A percentile compares a stretch with the other conserved stretches of the same genome.
Evolutionary conservation across 1,140 invertebrate species (phyloP).

Genomic region (Dreissena rostriformis): DNA sequence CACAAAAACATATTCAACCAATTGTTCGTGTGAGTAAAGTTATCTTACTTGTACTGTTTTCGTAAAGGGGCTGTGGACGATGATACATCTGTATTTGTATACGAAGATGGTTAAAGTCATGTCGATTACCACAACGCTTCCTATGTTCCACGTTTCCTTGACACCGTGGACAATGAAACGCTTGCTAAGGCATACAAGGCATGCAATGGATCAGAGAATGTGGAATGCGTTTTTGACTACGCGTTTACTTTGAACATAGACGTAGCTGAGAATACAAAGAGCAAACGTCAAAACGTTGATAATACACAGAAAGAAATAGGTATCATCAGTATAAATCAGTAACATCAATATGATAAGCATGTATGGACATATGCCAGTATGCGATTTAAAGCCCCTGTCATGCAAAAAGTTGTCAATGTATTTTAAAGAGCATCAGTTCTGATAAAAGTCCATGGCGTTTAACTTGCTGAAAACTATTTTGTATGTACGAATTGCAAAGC

Average conservation of each 20-base stretch:
- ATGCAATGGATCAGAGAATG: slow-evolving; percentile 15
- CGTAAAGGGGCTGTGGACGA: background rate
- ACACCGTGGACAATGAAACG: background rate
- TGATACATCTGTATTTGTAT: slow-evolving; percentile 4
- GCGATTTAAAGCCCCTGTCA: background rate
- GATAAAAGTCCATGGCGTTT: no score
- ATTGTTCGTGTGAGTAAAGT: no score
- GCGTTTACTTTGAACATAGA: slow-evolving; percentile 4
- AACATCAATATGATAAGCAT: background rate
- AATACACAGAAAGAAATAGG: background rate
- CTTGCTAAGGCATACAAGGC: background rate
- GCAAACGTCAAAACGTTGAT: background rate
- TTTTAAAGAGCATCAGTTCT: background rate
- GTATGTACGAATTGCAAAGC: no score
- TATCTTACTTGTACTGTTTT: background rate
- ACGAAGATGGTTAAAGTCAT: slow-evolving; percentile 8
- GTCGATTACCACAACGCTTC: background rate
- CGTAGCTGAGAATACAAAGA: slow-evolving; percentile 1
- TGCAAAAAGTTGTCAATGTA: background rate
- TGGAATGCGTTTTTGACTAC: slow-evolving; percentile 17
- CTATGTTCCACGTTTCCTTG: slow-evolving; percentile 17
- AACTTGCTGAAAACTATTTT: no score
- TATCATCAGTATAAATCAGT: background rate
- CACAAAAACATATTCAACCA: no score
- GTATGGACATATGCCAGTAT: no score